These are phyloP conservation scores for Melitaea cinxia DNA, from an alignment of 1,140 invertebrate species.

Conservation along the genomic window DNA sequence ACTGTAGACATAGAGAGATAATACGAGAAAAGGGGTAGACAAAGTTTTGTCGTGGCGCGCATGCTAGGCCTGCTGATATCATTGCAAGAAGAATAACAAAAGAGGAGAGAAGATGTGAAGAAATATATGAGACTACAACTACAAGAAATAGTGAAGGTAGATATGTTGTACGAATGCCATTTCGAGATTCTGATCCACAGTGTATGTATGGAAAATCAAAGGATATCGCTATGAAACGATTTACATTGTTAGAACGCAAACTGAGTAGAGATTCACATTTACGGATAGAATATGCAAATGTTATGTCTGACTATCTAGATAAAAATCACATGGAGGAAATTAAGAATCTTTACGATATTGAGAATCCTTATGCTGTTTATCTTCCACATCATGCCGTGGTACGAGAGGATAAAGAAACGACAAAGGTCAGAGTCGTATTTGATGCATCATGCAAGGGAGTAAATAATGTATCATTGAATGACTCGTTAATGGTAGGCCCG, in stretches of 20 bases:
- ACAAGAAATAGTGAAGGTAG: conserved; percentile 22
- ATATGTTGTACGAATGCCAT: conserved; percentile 35
- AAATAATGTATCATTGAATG: conserved; percentile 12
- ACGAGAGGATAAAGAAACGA: conserved; percentile 33
- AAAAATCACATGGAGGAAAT: conserved; percentile 37
- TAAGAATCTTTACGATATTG: conserved; percentile 18
- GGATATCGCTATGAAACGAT: conserved; percentile 36
- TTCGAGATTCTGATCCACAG: conserved; percentile 21
- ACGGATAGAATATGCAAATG: conserved; percentile 36
- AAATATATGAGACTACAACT: conserved; percentile 19
- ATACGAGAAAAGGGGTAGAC: too few species aligned
- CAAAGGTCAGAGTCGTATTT: not conserved
- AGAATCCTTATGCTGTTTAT: conserved; percentile 23
- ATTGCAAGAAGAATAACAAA: conserved; percentile 25
- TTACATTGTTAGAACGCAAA: conserved; percentile 34
- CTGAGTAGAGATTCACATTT: conserved; percentile 24
- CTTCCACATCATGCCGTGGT: conserved; percentile 40
- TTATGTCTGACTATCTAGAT: conserved; percentile 43
- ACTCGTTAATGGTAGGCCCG: conserved; percentile 7
- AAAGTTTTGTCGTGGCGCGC: too few species aligned
- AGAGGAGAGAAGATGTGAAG: conserved; percentile 34
- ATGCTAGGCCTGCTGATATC: too few species aligned
- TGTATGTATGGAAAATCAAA: not conserved
- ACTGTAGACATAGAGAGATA: too few species aligned
- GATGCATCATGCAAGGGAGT: conserved; percentile 4